These are phyloP conservation scores for Ecliptopera silaceata DNA, from an alignment of 2,888 invertebrate species.

Conservation along the genomic window DNA sequence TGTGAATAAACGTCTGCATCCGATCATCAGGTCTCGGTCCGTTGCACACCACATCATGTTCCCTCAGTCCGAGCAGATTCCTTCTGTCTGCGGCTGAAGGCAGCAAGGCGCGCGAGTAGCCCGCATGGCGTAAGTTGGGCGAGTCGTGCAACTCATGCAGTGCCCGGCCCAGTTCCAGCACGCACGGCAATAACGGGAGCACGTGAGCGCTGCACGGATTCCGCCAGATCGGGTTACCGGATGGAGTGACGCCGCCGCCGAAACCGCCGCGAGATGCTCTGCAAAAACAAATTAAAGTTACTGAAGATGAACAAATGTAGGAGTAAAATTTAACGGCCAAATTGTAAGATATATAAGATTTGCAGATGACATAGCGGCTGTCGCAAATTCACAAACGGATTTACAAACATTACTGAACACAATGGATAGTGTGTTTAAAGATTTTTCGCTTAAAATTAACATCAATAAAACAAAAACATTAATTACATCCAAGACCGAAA, in stretches of 20 bases:
- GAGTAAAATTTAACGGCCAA: too few species aligned
- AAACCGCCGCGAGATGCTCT: constrained; percentile 93
- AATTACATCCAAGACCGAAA: too few species aligned
- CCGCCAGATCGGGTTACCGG: constrained; percentile 91
- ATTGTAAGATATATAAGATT: too few species aligned
- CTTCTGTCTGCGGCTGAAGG: constrained; percentile 90
- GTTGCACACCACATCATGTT: constrained; percentile 64
- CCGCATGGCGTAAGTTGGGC: constrained; percentile 86
- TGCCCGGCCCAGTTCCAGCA: constrained; percentile 89
- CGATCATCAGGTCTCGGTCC: constrained; percentile 87
- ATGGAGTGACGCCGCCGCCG: constrained; percentile 88
- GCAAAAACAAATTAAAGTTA: constrained; percentile 14
- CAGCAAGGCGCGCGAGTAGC: constrained; percentile 87
- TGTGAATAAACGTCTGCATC: constrained; percentile 92
- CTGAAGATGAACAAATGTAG: too few species aligned
- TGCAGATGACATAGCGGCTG: too few species aligned
- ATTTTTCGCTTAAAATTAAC: too few species aligned
- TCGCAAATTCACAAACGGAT: too few species aligned
- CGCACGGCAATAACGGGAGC: constrained; percentile 90
- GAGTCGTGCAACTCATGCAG: constrained; percentile 92
- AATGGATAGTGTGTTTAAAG: too few species aligned
- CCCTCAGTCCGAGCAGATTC: constrained; percentile 86
- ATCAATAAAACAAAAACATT: too few species aligned
- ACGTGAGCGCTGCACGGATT: constrained; percentile 94
- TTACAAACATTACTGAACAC: too few species aligned